Base-by-base conservation (phyloP, 2,888 invertebrate species). In the Drosophila phalerata region DNA sequence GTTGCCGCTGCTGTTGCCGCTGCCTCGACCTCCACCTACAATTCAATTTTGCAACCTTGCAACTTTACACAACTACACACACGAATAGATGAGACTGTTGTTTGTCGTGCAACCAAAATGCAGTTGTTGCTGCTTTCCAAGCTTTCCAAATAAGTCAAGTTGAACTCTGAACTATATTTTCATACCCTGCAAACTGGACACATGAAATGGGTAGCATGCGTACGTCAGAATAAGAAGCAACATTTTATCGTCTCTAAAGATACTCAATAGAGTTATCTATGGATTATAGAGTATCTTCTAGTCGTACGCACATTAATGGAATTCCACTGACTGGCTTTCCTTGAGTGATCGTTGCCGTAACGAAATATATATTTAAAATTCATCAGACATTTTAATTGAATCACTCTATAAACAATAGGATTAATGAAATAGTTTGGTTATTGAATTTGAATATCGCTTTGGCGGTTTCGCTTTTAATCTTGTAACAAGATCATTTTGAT, bases 21-120 rank as follows among this genome's bases (percentile, higher is more conserved):
- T 60, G 72, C 72, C 52, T 56, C 72, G 79, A 78, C 84, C 84
- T 84, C 81, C 86, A 81, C 86, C 84, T 84, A 86, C 86, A 81
- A 79, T 81, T 75, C 64, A 81, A 79, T 81, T 78, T 70, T 65
- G 66, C 71, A 72, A 84, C 81, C 79, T 82, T 80, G 82, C 82
- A 77, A 60, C 70, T 37, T 61, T 45, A 57, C 60, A 57, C 53
- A 63, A 34, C 30, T 47, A 55, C 15, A 63, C 34, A 51, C 9
- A 48, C 15, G 15, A 11, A n/a, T 3, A 13, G 28, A 40, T 32
- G 11, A 34, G 25, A 45, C 34, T 67, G 40, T 30, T 40, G 43
- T 17, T 64, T 48, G 42, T 64, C 57, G 56, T 58, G 69, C 69
- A 63, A 40, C 40, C 32, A 19, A 60, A 63, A 40, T 68, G 61